A percentile compares a stretch with the other conserved stretches of the same genome.
These are phyloP conservation scores for Muscicapa adusta DNA, from an alignment of 2,113 vertebrate genomes.

Conservation along the genomic window DNA sequence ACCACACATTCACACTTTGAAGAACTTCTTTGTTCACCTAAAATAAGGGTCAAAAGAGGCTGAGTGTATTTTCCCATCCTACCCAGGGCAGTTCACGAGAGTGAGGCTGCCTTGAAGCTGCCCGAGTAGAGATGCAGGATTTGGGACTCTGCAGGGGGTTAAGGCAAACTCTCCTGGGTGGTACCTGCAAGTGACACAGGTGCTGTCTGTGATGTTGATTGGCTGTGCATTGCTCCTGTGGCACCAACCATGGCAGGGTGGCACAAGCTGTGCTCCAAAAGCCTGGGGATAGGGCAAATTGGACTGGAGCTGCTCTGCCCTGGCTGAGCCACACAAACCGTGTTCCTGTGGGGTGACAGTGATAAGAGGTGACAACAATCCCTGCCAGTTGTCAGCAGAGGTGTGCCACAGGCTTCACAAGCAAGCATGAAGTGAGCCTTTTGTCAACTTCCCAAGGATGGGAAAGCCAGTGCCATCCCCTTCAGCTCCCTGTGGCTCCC, in stretches of 20 bases:
- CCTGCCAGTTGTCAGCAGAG: neutral
- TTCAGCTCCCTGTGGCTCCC: fast-evolving
- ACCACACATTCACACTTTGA: neutral
- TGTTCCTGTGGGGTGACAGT: fast-evolving
- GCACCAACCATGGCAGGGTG: fast-evolving
- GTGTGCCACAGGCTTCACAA: neutral
- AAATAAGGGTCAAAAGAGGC: neutral
- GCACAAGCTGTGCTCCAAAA: neutral
- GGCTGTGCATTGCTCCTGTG: fast-evolving
- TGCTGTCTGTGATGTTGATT: fast-evolving
- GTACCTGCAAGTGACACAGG: fast-evolving
- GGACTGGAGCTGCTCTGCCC: neutral
- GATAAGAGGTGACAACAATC: neutral
- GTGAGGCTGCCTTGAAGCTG: neutral
- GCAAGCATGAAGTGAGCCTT: neutral
- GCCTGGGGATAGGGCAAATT: neutral
- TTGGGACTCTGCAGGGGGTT: neutral
- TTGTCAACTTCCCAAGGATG: neutral
- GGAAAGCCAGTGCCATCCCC: neutral
- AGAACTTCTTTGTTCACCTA: neutral
- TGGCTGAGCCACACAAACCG: neutral
- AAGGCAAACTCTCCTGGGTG: neutral
- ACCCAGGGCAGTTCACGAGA: neutral
- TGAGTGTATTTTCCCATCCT: neutral
- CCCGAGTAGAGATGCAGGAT: neutral